Base-by-base conservation (phyloP, 2,113 vertebrate species). In the Campylomormyrus tamandua region DNA sequence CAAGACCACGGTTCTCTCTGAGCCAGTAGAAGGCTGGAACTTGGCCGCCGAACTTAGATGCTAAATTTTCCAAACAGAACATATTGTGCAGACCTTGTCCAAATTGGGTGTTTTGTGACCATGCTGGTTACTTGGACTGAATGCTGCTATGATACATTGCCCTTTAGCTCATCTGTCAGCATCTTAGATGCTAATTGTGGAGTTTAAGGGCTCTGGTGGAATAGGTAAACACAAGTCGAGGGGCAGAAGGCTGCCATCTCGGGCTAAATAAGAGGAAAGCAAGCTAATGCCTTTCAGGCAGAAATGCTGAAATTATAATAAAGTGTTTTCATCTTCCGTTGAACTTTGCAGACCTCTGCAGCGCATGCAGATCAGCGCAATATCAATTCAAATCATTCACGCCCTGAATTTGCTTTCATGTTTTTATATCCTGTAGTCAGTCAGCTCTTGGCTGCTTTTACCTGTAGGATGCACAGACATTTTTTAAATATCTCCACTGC, bases 311-410 rank as follows among this genome's bases (percentile, higher is more conserved):
- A 89, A 91, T 70, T 88, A 88, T 31, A 88, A 88, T 74, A 74
- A 70, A 88, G 45, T 77, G 88, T 91, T 87, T 92, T 93, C 91
- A 91, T 94, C 91, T 92, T 90, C 87, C 24, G 83, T 91, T 94
- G 92, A 95, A 94, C 94, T 92, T 87, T 80, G 88, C 89, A 87
- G 92, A 93, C 90, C 88, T 92, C 89, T 88, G 52, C 91, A 94
- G 94, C 88, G 93, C 84, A 94, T 95, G 93, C 92, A 94, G 94
- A 95, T 95, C 85, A 87, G 88, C 31, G 88, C 91, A 92, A 94
- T 92, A 93, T n/a, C 90, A 93, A 94, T 93, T 95, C 93, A 95
- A 90, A 92, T 90, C 91, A 90, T 89, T 94, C 90, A 91, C 92
- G 31, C 85, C 15, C 58, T 85, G 91, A 90, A 91, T 92, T 77